These are phyloP conservation scores for Tragelaphus buxtoni DNA, from an alignment of 2,113 vertebrate genomes.

Conservation along the genomic window DNA sequence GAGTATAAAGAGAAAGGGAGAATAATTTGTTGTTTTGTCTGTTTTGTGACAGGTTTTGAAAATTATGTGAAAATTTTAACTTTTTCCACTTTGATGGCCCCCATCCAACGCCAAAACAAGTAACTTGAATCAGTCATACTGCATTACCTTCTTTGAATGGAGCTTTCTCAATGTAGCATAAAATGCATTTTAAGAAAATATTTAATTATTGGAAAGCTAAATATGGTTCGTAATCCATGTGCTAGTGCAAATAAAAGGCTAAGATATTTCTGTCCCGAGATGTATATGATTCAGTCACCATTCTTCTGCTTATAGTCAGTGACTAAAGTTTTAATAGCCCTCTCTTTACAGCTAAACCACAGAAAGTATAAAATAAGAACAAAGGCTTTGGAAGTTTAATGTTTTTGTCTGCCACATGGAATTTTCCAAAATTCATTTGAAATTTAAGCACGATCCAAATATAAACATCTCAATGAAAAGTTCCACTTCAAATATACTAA, in stretches of 20 bases:
- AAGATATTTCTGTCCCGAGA: background rate
- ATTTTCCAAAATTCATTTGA: background rate
- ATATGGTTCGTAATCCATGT: background rate
- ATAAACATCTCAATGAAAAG: background rate
- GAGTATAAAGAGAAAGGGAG: background rate
- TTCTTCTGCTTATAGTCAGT: background rate
- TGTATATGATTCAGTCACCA: background rate
- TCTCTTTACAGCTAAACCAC: background rate
- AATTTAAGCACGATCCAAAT: background rate
- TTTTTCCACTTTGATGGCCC: background rate
- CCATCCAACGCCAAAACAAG: background rate
- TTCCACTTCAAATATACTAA: background rate
- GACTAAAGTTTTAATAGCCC: background rate
- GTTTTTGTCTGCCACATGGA: background rate
- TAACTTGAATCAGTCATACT: background rate
- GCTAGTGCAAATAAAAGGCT: background rate
- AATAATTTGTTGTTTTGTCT: background rate
- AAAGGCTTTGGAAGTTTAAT: background rate
- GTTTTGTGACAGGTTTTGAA: background rate
- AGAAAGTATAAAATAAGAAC: background rate
- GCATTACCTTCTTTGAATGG: background rate
- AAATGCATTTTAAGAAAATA: background rate
- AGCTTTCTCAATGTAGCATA: background rate
- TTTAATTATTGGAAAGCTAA: background rate
- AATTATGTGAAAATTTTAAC: background rate